These are phyloP conservation scores for Tetropium fuscum DNA, from an alignment of 2,888 invertebrate species.

Conservation along the genomic window DNA sequence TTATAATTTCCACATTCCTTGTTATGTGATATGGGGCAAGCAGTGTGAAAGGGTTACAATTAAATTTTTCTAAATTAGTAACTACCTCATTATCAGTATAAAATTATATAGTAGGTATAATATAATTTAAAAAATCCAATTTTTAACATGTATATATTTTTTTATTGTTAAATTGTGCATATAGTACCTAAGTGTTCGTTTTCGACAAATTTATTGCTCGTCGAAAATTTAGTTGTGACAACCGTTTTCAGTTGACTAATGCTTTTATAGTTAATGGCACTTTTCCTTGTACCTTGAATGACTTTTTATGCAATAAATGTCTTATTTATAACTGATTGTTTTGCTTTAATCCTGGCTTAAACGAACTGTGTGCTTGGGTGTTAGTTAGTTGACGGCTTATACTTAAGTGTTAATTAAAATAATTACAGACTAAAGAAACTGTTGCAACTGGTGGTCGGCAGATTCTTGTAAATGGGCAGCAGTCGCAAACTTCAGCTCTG, in stretches of 20 bases:
- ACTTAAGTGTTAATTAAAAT: constrained; percentile 21
- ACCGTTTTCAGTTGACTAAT: no score
- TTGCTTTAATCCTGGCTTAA: constrained; percentile 28
- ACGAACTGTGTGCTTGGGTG: constrained; percentile 10
- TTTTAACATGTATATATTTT: no score
- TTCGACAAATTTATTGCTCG: no score
- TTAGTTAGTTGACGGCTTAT: constrained; percentile 16
- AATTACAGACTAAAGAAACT: constrained; percentile 42
- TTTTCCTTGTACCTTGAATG: constrained; percentile 7
- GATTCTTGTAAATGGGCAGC: constrained; percentile 63
- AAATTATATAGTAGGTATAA: no score
- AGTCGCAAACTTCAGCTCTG: constrained; percentile 60
- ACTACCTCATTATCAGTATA: no score
- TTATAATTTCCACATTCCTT: no score
- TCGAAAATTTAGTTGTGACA: no score
- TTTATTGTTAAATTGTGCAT: no score
- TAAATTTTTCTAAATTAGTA: no score
- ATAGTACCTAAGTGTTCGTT: no score
- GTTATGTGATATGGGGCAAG: no score
- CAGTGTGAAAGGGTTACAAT: constrained; percentile 10
- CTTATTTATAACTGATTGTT: constrained; percentile 26
- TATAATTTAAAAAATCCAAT: no score
- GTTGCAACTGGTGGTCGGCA: constrained; percentile 52
- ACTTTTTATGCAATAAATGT: constrained; percentile 26
- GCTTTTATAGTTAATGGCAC: constrained; percentile 12